A percentile compares a stretch with the other conserved stretches of the same genome.
Conservation (phyloP, 2,113 vertebrate genomes). For the Panthera leo region DNA sequence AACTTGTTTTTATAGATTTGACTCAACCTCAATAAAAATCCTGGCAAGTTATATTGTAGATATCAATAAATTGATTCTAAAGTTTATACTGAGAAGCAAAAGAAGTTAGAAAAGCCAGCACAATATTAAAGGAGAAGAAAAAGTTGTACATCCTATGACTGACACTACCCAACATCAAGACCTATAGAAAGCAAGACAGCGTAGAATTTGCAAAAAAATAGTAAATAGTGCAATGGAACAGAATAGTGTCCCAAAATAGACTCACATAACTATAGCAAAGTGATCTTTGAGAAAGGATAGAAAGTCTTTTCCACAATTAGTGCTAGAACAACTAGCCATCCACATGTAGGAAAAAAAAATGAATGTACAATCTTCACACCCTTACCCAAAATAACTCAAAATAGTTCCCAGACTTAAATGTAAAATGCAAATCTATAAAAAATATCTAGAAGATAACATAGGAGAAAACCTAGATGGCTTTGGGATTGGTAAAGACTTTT, state of each 20-base stretch:
- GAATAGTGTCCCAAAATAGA: background rate
- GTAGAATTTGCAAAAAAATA: background rate
- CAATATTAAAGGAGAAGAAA: background rate
- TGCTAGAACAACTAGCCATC: background rate
- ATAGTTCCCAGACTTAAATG: background rate
- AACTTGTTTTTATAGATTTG: background rate
- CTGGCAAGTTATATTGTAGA: background rate
- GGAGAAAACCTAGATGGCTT: background rate
- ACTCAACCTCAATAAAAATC: background rate
- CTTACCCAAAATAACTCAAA: background rate
- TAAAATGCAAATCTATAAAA: background rate
- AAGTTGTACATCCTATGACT: background rate
- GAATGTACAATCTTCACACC: background rate
- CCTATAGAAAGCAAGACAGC: background rate
- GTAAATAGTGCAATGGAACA: background rate
- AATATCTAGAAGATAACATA: background rate
- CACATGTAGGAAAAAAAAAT: background rate
- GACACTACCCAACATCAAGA: background rate
- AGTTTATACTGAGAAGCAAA: background rate
- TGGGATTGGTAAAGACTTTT: background rate
- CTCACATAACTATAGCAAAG: background rate
- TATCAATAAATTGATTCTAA: background rate
- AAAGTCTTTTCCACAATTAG: background rate
- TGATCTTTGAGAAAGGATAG: background rate
- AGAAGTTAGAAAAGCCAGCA: background rate